Conservation (phyloP, 1,140 invertebrate species). For the Leptinotarsa defecta region DNA sequence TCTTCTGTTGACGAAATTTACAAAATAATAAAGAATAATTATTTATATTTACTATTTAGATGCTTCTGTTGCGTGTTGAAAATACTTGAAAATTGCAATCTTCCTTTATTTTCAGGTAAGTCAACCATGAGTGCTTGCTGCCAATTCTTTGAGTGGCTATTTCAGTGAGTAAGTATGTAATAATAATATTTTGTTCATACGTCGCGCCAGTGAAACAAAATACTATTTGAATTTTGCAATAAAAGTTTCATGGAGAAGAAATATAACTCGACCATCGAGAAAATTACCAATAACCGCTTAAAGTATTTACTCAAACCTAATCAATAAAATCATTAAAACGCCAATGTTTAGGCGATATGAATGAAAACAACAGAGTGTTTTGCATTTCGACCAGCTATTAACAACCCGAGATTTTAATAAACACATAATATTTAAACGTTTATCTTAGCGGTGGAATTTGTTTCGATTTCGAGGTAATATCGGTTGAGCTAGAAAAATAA, state of each 20-base stretch:
- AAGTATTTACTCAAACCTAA: background rate
- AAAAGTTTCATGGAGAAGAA: too few relatives aligned
- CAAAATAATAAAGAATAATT: too few relatives aligned
- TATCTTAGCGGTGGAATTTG: conserved; percentile 1
- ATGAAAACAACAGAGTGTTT: background rate
- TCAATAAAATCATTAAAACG: background rate
- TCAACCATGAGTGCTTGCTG: background rate
- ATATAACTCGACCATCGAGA: background rate
- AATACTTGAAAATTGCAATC: too few relatives aligned
- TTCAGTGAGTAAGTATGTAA: too few relatives aligned
- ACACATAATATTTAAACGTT: background rate
- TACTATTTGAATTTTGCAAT: too few relatives aligned
- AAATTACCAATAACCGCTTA: background rate
- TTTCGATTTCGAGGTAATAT: background rate
- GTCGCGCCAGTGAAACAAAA: too few relatives aligned
- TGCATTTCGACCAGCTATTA: background rate
- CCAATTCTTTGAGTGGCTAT: too few relatives aligned
- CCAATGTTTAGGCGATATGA: background rate
- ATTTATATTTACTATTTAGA: too few relatives aligned
- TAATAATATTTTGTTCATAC: too few relatives aligned
- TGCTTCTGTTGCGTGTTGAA: too few relatives aligned
- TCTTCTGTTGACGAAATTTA: too few relatives aligned
- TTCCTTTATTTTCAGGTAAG: conserved; percentile 1
- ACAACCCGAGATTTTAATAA: background rate
- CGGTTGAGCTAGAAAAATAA: background rate